Conservation (phyloP, 2,888 invertebrate genomes). For the Sthenelais limicola region DNA sequence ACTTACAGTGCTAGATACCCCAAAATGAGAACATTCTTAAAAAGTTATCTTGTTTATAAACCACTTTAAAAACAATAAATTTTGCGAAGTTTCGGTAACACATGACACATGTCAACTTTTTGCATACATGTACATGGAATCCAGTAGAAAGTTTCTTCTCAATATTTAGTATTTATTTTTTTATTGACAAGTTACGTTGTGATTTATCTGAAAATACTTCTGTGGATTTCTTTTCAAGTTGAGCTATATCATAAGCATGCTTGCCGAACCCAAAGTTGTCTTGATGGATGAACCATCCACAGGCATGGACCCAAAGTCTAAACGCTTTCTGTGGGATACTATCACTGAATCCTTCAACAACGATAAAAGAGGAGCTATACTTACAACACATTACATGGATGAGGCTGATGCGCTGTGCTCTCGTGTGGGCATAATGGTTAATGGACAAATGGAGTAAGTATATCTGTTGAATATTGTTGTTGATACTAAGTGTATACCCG, state of each 20-base stretch:
- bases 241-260: conserved; percentile 88
- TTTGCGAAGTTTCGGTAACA: too few species aligned
- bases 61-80: too few species aligned
- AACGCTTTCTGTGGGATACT: conserved; percentile 77
- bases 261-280: conserved; percentile 85
- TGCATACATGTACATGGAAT: too few species aligned
- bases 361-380: conserved; percentile 74
- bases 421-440: conserved; percentile 89
- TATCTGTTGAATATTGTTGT: not conserved
- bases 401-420: conserved; percentile 91
- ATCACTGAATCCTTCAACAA: conserved; percentile 68
- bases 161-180: too few species aligned
- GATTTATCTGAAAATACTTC: too few species aligned
- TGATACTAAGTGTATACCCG: too few species aligned
- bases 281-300: conserved; percentile 89
- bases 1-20: too few species aligned
- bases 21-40: too few species aligned
- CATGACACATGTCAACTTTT: too few species aligned
- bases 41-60: too few species aligned
- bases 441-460: conserved; percentile 82
- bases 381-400: conserved; percentile 93
- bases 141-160: too few species aligned
- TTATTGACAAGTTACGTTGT: too few species aligned
- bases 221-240: conserved; percentile 72
- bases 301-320: conserved; percentile 90